Conservation (phyloP, 2,797 vertebrate genomes). For the Smutsia gigantea region DNA sequence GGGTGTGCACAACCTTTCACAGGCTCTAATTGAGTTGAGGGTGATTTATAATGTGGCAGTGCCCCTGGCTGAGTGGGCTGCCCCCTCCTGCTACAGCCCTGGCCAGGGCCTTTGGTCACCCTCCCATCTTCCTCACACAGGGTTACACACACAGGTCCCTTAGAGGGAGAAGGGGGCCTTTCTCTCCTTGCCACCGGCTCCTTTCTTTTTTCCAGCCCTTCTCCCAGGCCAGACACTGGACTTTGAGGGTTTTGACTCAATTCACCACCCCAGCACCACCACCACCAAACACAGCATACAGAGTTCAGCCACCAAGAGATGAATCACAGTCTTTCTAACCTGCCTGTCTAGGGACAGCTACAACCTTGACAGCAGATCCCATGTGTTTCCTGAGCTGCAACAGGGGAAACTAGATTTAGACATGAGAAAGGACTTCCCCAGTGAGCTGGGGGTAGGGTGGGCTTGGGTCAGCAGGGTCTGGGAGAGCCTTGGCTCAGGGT, state of each 20-base stretch:
- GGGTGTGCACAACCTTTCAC: slow-evolving; percentile 75
- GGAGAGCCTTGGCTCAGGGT: background rate
- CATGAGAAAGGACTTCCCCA: slow-evolving; percentile 41
- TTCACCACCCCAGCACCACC: too few relatives aligned
- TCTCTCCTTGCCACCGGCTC: background rate
- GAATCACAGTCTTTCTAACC: background rate
- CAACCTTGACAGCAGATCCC: background rate
- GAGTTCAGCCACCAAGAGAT: background rate
- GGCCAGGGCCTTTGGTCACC: slow-evolving; percentile 48
- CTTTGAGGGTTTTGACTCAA: slow-evolving; percentile 19
- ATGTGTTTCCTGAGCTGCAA: background rate
- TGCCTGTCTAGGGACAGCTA: background rate
- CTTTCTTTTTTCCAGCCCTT: slow-evolving; percentile 44
- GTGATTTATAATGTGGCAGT: slow-evolving; percentile 76
- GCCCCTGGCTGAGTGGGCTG: slow-evolving; percentile 61
- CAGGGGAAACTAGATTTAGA: slow-evolving; percentile 54
- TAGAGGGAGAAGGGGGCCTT: slow-evolving; percentile 11
- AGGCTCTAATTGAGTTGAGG: slow-evolving; percentile 71
- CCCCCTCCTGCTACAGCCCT: slow-evolving; percentile 65
- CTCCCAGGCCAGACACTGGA: background rate
- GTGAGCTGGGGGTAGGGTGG: background rate
- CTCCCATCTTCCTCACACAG: background rate
- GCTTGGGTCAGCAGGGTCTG: background rate
- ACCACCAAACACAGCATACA: background rate
- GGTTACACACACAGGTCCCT: slow-evolving; percentile 51